phyloP scores from a whole-genome alignment of 2,797 vertebrate genomes.

The Podargus strigoides region DNA sequence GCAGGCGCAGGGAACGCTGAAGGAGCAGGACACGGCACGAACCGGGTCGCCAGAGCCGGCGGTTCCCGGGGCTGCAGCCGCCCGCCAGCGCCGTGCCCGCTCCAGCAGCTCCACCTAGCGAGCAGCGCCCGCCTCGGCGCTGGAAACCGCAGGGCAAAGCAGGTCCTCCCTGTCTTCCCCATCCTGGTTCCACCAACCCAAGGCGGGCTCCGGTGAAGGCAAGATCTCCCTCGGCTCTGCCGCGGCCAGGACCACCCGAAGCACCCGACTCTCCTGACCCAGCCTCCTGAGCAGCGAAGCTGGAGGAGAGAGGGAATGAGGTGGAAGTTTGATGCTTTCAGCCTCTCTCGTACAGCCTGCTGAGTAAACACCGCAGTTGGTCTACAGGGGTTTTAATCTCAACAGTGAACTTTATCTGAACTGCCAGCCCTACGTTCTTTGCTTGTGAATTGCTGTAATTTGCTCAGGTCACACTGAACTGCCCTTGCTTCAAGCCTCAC shows the following conservation, averaged over 20 bases:
- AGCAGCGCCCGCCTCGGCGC: not conserved
- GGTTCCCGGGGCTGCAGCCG: too few relatives aligned
- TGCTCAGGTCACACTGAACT: not conserved
- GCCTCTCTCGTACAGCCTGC: not conserved
- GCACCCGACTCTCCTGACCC: accelerated
- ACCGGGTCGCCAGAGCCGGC: too few relatives aligned
- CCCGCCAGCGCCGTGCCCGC: too few relatives aligned
- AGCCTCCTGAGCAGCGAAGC: not conserved
- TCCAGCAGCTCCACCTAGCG: slow-evolving; percentile 51
- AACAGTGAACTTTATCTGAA: not conserved
- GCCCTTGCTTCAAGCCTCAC: not conserved
- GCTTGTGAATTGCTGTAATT: accelerated
- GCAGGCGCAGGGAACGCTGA: not conserved
- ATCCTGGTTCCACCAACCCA: not conserved
- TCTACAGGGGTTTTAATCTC: not conserved
- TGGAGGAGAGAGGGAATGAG: not conserved
- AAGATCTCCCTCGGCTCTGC: not conserved
- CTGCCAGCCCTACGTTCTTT: not conserved
- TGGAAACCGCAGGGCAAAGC: not conserved
- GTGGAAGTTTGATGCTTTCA: not conserved
- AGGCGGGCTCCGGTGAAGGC: not conserved
- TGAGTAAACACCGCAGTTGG: not conserved
- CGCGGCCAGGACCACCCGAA: not conserved
- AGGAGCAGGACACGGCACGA: too few relatives aligned
- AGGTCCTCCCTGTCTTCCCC: not conserved